Conservation (phyloP, 2,797 vertebrate genomes). For the Rhinoraja longicauda region DNA sequence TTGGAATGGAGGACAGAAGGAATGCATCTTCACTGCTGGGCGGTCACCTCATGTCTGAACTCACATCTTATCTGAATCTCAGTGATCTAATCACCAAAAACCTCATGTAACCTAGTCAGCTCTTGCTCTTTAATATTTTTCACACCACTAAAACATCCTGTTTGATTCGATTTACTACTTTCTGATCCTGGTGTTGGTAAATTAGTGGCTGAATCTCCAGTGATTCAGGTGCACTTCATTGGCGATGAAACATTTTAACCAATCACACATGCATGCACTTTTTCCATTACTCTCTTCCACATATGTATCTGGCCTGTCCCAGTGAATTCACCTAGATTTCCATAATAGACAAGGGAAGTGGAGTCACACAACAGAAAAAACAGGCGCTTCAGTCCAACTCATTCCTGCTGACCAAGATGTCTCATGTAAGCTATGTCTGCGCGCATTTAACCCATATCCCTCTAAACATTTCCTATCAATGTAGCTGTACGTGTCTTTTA, state of each 20-base stretch:
- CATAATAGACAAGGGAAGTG: neutral
- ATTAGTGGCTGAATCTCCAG: neutral
- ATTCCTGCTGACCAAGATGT: too few relatives aligned
- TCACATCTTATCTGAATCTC: neutral
- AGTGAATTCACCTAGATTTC: neutral
- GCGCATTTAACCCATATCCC: too few relatives aligned
- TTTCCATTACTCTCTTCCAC: neutral
- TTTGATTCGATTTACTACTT: neutral
- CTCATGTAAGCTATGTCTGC: too few relatives aligned
- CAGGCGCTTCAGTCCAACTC: too few relatives aligned
- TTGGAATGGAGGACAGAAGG: neutral
- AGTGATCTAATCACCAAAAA: neutral
- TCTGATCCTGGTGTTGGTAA: neutral
- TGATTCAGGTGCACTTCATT: neutral
- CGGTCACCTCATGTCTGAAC: neutral
- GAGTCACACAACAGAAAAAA: too few relatives aligned
- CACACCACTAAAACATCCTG: neutral
- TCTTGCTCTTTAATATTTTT: neutral
- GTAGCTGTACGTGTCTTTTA: too few relatives aligned
- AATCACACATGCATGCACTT: neutral
- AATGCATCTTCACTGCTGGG: neutral
- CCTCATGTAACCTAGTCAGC: neutral
- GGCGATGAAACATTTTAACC: neutral
- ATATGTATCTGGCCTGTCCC: neutral
- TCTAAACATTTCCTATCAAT: too few relatives aligned